Evolutionary conservation across 2,888 invertebrate species (phyloP).

Genomic region (Trichopria drosophilae): DNA sequence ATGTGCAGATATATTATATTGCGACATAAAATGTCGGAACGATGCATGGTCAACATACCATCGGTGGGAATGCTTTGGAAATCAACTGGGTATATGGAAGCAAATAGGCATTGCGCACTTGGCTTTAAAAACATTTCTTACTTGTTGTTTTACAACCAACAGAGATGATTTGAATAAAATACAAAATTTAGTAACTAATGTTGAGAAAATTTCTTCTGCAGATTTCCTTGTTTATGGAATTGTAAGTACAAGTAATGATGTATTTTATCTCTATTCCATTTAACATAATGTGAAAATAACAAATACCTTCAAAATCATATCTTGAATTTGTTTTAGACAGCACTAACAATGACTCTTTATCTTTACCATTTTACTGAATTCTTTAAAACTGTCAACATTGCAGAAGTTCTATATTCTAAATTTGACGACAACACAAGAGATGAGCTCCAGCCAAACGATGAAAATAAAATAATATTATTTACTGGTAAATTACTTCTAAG

Average conservation of each 20-base stretch:
- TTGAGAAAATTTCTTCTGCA: slow-evolving; percentile 67
- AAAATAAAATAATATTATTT: slow-evolving; percentile 54
- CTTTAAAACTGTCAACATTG: slow-evolving; percentile 62
- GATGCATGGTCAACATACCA: slow-evolving; percentile 66
- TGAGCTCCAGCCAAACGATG: slow-evolving; percentile 33
- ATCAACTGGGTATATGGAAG: slow-evolving; percentile 66
- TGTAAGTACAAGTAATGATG: slow-evolving; percentile 59
- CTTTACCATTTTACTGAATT: slow-evolving; percentile 68
- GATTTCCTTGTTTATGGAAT: slow-evolving; percentile 73
- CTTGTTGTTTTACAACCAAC: slow-evolving; percentile 56
- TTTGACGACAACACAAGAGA: slow-evolving; percentile 39
- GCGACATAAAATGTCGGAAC: slow-evolving; percentile 66
- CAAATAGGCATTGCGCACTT: slow-evolving; percentile 79
- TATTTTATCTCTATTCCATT: background rate
- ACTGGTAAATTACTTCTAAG: slow-evolving; percentile 72
- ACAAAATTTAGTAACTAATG: slow-evolving; percentile 73
- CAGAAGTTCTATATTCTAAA: slow-evolving; percentile 44
- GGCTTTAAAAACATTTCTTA: slow-evolving; percentile 71
- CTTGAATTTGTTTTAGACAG: slow-evolving; percentile 61
- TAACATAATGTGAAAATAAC: background rate
- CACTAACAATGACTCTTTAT: slow-evolving; percentile 69
- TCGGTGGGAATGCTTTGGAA: slow-evolving; percentile 72
- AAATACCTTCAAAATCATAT: slow-evolving; percentile 8
- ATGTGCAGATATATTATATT: slow-evolving; percentile 72
- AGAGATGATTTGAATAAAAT: slow-evolving; percentile 65